Evolutionary conservation across 2,113 vertebrate species (phyloP), one percentile per base, ranked within the genome.

Genomic region (Semnopithecus entellus): DNA sequence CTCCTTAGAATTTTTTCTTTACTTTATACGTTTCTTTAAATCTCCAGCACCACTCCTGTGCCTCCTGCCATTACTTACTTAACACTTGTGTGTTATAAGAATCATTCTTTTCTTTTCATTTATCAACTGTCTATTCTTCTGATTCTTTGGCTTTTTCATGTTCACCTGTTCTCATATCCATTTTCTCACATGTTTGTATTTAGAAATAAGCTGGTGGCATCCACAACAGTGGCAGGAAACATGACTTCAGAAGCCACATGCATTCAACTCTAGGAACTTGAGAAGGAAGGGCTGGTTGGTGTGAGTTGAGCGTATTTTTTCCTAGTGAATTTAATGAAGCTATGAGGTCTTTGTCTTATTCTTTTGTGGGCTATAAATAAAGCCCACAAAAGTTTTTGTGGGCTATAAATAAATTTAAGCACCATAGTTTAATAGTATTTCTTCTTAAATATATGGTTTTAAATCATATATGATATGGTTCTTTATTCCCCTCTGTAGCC

Each of bases 311-410:
- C 13, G 50, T 6, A 79, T 80, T 40, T 87, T 89, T 85, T 48
- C 32, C 35, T 66, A 18, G 59, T 64, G 14, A 8, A 75, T 93
- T 91, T 93, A 83, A 61, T 90, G n/a, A 85, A 96, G 35, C 14
- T 86, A 48, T 84, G 0, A 10, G 14, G 1, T 52, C 91, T 93
- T 79, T 79, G 12, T 76, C 91, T 86, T 83, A 32, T 95, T 20
- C 40, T 87, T 88, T 87, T 96, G 70, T 83, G 95, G 57, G 50
- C 35, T 43, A 18, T 83, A 17, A 95, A 89, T 48, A 92, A 18
- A 43, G 40, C 40, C 40, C 40, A 40, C 40, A 40, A 40, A 40
- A 91, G 4, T 25, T 87, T 88, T 87, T 96, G 68, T 83, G 95
- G 57, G 50, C 35, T 43, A 18, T 83, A 17, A 95, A 89, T 48